Evolutionary conservation across 1,140 invertebrate species (phyloP).

Genomic region (Ericerus pela): DNA sequence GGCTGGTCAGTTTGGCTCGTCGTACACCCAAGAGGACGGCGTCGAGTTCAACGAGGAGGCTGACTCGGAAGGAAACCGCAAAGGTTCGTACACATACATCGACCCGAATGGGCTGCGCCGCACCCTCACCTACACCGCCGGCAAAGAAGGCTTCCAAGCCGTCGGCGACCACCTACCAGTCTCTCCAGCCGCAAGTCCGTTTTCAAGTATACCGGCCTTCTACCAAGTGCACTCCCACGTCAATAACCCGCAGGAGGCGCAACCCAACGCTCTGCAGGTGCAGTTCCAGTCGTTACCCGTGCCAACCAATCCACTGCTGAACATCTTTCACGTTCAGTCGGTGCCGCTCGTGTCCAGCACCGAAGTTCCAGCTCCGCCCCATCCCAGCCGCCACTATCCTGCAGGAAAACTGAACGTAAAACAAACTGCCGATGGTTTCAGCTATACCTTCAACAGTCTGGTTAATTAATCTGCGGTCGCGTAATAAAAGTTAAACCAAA

Average conservation of each 20-base stretch:
- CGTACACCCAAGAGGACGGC: constrained; percentile 72
- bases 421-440: constrained; percentile 65
- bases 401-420: constrained; percentile 67
- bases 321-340: neutral
- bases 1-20: constrained; percentile 66
- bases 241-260: neutral
- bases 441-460: constrained; percentile 54
- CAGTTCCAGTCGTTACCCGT: neutral
- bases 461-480: no score
- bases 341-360: constrained; percentile 3
- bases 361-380: constrained; percentile 40
- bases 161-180: constrained; percentile 61
- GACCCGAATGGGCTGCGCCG: constrained; percentile 65
- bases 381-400: constrained; percentile 57
- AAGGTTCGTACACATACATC: constrained; percentile 71
- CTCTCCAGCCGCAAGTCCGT: constrained; percentile 43
- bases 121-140: constrained; percentile 69
- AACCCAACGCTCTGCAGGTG: neutral
- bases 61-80: constrained; percentile 62
- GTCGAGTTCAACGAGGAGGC: constrained; percentile 77
- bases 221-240: constrained; percentile 3
- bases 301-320: neutral
- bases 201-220: constrained; percentile 25
- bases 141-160: constrained; percentile 62
- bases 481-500: no score